Base-by-base conservation (phyloP, 1,140 invertebrate species). In the Atta colombica region DNA sequence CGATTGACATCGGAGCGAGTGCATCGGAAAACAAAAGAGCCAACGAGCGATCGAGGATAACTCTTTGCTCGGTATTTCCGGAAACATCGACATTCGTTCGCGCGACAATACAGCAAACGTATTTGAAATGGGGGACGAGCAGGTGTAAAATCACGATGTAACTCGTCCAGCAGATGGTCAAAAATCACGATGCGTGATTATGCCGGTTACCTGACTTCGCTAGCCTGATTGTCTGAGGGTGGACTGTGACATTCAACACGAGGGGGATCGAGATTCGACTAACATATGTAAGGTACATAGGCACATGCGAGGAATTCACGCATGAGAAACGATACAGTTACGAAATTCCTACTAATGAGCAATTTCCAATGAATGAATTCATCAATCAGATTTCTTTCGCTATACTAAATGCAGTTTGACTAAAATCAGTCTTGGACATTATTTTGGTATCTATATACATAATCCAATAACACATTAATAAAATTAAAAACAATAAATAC, bases 131-230 rank as follows among this genome's bases (percentile, higher is more conserved):
- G 53, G 60, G 45, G 60, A 35, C 51, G 31, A 86, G 82, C 90
- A 90, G 91, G 90, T 91, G 88, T 87, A 89, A 91, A 85, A 89
- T 87, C 87, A 69, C 89, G 85, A 88, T 91, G 87, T 35, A 74
- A 82, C 68, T 49, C 65, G 89, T 88, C 86, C 81, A 60, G 84
- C 93, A 94, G 90, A 93, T 93, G 93, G 80, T 63, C 61, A 77
- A 84, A 93, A 93, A 93, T 93, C 90, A 91, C 80, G 86, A 66
- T 85, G 85, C 71, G 68, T 90, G 90, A 86, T 82, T 88, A 89
- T 75, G 81, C 60, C 80, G 58, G 78, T 92, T 92, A 91, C 86
- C 82, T 88, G 75, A 71, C 63, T 81, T 80, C 7, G 39, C 28
- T 31, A 77, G 45, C 18, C n/a, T 45, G 74, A 53, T 45, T 60